A percentile compares a stretch with the other conserved stretches of the same genome.
Evolutionary conservation across 2,888 invertebrate genomes (phyloP).

Genomic region (Limnephilus rhombicus): DNA sequence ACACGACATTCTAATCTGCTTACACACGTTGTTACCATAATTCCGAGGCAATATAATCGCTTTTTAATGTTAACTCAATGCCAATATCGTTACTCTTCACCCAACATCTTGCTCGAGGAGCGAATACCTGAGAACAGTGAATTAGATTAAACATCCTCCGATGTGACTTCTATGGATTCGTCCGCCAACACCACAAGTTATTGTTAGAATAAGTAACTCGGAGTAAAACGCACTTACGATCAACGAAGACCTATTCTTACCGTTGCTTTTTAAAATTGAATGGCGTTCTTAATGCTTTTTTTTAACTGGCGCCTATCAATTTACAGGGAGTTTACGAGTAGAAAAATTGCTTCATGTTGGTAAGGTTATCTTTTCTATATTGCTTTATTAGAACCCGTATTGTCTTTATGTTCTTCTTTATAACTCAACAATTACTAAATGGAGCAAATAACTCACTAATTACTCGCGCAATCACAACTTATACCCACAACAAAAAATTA

Average conservation of each 20-base stretch:
- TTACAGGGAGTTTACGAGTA: not conserved
- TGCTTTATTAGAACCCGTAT: not conserved
- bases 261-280: not conserved
- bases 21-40: slow-evolving; percentile 52
- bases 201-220: not conserved
- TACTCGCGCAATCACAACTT: too few relatives aligned
- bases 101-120: slow-evolving; percentile 28
- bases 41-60: slow-evolving; percentile 56
- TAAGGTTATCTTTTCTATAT: not conserved
- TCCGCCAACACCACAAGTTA: not conserved
- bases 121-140: slow-evolving; percentile 4
- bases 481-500: too few relatives aligned
- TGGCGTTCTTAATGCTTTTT: not conserved
- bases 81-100: slow-evolving; percentile 41
- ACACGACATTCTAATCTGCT: slow-evolving; percentile 57
- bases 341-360: not conserved
- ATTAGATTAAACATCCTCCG: not conserved
- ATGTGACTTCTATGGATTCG: not conserved
- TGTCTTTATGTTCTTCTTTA: not conserved
- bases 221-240: not conserved
- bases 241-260: not conserved
- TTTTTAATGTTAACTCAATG: slow-evolving; percentile 42
- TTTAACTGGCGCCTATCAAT: not conserved
- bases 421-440: not conserved
- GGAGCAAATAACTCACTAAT: too few relatives aligned